Evolutionary conservation across 92 coral and sea anemone species (phyloP).

Genomic region (Epizoanthus scotinus): DNA sequence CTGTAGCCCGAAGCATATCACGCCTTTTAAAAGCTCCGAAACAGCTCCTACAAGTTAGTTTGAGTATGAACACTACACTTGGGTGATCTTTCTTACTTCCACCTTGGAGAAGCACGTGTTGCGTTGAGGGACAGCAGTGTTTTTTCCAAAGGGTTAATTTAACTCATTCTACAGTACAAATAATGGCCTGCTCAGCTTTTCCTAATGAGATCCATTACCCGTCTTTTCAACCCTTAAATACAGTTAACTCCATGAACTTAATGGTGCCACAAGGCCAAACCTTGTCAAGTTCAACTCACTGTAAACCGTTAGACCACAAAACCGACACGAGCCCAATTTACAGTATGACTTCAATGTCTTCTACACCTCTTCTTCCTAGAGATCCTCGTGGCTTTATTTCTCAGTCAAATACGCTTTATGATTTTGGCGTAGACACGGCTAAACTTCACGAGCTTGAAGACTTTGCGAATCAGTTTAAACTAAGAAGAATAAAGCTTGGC

Average conservation of each 20-base stretch:
- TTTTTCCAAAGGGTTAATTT: neutral
- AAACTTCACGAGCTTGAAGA: slow-evolving; percentile 85
- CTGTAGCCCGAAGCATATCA: slow-evolving; percentile 23
- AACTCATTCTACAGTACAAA: neutral
- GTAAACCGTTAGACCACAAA: slow-evolving; percentile 82
- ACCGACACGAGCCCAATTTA: slow-evolving; percentile 60
- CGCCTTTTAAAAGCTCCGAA: slow-evolving; percentile 25
- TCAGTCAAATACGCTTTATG: slow-evolving; percentile 43
- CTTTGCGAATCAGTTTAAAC: slow-evolving; percentile 86
- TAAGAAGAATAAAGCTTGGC: slow-evolving; percentile 72
- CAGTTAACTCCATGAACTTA: slow-evolving; percentile 60
- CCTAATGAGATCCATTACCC: slow-evolving; percentile 66
- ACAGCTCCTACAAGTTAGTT: neutral
- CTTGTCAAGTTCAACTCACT: slow-evolving; percentile 67
- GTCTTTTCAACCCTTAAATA: slow-evolving; percentile 63
- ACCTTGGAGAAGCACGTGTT: neutral
- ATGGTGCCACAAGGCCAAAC: slow-evolving; percentile 65
- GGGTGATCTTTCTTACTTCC: neutral
- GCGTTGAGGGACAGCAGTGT: neutral
- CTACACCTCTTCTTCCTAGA: slow-evolving; percentile 42
- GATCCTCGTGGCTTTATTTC: slow-evolving; percentile 29
- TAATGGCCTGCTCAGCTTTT: slow-evolving; percentile 62
- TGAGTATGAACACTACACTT: too few species aligned
- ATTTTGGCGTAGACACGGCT: slow-evolving; percentile 84
- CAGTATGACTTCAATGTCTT: slow-evolving; percentile 55